Percentiles rank a stretch among this genome's conserved stretches.
These are phyloP conservation scores for Leuctra nigra DNA, from an alignment of 2,888 invertebrate genomes.

Conservation along the genomic window DNA sequence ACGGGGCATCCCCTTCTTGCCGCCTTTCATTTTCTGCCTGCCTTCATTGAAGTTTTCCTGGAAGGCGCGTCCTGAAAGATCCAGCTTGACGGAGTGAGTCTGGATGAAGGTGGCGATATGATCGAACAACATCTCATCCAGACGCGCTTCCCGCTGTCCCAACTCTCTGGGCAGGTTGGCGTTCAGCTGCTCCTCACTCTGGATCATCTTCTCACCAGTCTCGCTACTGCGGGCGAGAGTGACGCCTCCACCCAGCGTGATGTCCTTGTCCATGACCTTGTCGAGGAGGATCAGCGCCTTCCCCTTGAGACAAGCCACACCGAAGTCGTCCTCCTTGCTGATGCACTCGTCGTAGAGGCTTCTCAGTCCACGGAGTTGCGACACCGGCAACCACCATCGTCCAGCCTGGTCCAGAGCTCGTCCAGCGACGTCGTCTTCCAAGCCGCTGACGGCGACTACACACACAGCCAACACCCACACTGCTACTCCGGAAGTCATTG, in stretches of 20 bases:
- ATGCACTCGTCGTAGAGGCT: conserved; percentile 47
- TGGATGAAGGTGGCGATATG: conserved; percentile 4
- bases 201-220: neutral
- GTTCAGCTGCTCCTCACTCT: conserved; percentile 14
- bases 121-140: conserved; percentile 17
- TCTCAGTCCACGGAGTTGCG: conserved; percentile 40
- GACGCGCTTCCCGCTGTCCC: neutral
- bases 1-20: conserved; percentile 36
- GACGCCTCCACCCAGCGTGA: conserved; percentile 19
- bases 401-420: neutral
- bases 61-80: neutral
- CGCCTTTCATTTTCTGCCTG: conserved; percentile 31
- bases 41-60: neutral
- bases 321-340: conserved; percentile 44
- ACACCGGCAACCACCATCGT: conserved; percentile 1
- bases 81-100: conserved; percentile 9
- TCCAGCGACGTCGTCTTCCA: neutral
- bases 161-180: conserved; percentile 1
- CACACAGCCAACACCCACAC: neutral
- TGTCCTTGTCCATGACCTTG: conserved; percentile 2
- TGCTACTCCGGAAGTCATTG: neutral
- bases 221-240: conserved; percentile 6
- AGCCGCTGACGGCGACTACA: neutral
- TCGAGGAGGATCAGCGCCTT: conserved; percentile 43
- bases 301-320: conserved; percentile 54